Percentiles rank a stretch among this genome's conserved stretches.
Conservation (phyloP, 2,888 invertebrate species). For the Ashinkailepas kermadecensis region DNA sequence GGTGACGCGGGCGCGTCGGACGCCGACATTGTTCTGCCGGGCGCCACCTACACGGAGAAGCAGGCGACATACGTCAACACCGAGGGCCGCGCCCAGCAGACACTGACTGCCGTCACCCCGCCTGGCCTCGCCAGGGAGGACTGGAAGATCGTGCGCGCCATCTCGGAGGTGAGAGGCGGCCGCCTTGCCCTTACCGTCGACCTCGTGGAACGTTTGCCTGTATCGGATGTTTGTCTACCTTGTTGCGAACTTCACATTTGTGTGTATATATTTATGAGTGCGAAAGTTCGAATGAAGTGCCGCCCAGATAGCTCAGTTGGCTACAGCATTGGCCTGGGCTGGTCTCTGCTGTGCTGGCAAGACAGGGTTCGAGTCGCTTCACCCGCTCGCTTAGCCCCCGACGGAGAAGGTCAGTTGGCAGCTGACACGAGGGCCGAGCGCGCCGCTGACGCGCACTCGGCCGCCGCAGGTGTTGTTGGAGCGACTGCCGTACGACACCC, state of each 20-base stretch:
- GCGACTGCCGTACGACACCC: conserved; percentile 74
- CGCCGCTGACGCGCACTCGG: not conserved
- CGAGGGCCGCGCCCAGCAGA: conserved; percentile 92
- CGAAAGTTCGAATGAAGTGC: too few species aligned
- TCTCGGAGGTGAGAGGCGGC: conserved; percentile 68
- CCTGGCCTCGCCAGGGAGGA: conserved; percentile 91
- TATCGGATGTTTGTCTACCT: too few species aligned
- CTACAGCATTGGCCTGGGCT: too few species aligned
- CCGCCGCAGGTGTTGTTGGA: conserved; percentile 51
- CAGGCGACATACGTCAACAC: conserved; percentile 58
- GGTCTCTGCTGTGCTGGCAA: too few species aligned
- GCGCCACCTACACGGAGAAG: conserved; percentile 98
- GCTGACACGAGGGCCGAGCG: not conserved
- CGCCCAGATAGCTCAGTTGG: too few species aligned
- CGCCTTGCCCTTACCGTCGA: too few species aligned
- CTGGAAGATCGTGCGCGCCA: conserved; percentile 96
- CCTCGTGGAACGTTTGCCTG: too few species aligned
- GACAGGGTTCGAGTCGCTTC: too few species aligned
- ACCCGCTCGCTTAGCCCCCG: too few species aligned
- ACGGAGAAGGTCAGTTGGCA: not conserved
- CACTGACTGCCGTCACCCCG: conserved; percentile 74
- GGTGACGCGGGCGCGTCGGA: conserved; percentile 88
- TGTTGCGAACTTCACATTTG: too few species aligned
- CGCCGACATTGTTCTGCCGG: conserved; percentile 88
- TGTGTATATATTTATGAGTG: too few species aligned